These are phyloP conservation scores for Tragulus kanchil DNA, from an alignment of 2,113 vertebrate genomes.

Conservation along the genomic window DNA sequence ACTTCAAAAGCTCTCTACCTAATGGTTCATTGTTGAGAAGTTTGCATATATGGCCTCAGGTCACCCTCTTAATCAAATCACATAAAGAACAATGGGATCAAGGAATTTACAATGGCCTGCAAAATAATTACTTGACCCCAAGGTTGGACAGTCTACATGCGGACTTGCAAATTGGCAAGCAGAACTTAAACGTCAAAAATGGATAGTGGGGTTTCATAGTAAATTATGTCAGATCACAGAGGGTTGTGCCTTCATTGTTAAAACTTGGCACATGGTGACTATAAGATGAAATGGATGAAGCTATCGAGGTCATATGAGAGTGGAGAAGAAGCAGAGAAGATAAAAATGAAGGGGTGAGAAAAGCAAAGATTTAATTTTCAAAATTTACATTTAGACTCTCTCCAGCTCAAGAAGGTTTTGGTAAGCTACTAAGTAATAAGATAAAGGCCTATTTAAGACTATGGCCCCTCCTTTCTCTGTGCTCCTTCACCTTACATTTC, in stretches of 20 bases:
- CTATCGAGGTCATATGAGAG: background rate
- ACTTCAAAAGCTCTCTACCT: background rate
- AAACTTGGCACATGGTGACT: background rate
- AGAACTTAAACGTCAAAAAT: conserved; percentile 55
- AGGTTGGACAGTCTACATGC: conserved; percentile 6
- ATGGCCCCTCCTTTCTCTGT: accelerated
- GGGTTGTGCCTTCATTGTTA: background rate
- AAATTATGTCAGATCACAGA: conserved; percentile 34
- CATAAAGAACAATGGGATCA: background rate
- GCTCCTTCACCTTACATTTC: background rate
- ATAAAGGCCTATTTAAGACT: background rate
- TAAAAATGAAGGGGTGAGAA: background rate
- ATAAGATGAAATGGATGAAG: accelerated
- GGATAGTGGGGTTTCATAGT: background rate
- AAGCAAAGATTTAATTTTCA: background rate
- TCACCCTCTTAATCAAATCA: conserved; percentile 48
- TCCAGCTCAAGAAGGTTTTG: background rate
- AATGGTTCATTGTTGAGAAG: conserved; percentile 30
- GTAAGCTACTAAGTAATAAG: background rate
- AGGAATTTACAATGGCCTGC: background rate
- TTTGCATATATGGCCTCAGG: background rate
- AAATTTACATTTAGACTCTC: background rate
- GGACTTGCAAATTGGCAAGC: conserved; percentile 55
- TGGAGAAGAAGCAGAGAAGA: background rate
- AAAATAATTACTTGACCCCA: conserved; percentile 60